Conservation (phyloP, 2,113 vertebrate species). For the Mandrillus leucophaeus region DNA sequence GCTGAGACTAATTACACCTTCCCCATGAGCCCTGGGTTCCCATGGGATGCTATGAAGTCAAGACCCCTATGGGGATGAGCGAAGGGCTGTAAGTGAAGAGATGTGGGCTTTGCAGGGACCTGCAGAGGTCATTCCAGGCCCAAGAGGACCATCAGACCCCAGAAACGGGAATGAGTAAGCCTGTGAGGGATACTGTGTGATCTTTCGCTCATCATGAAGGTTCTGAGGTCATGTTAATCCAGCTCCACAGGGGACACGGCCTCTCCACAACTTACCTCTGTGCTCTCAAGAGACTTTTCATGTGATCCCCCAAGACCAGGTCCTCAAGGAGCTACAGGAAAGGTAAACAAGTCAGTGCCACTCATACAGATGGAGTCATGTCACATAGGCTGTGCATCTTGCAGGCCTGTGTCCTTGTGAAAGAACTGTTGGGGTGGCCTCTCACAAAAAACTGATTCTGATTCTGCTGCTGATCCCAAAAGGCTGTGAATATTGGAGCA, state of each 20-base stretch:
- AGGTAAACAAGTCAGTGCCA: background rate
- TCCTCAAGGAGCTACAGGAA: background rate
- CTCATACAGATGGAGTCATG: background rate
- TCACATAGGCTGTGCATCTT: background rate
- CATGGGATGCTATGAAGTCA: background rate
- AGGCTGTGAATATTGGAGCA: background rate
- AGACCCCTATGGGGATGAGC: background rate
- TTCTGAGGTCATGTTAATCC: background rate
- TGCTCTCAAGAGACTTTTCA: accelerated
- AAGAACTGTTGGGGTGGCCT: background rate
- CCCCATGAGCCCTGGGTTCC: background rate
- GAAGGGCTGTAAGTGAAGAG: background rate
- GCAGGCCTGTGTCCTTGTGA: background rate
- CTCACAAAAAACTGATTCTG: background rate
- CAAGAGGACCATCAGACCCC: background rate
- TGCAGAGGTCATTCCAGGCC: background rate
- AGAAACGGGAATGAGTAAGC: background rate
- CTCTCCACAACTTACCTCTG: background rate
- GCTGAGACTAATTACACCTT: background rate
- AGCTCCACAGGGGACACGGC: background rate
- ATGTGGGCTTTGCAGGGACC: background rate
- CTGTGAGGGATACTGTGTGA: background rate
- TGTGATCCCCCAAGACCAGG: accelerated
- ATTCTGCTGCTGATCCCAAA: background rate
- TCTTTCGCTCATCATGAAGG: background rate